Base-by-base conservation (phyloP, 1,140 invertebrate species). In the Danaus plexippus region DNA sequence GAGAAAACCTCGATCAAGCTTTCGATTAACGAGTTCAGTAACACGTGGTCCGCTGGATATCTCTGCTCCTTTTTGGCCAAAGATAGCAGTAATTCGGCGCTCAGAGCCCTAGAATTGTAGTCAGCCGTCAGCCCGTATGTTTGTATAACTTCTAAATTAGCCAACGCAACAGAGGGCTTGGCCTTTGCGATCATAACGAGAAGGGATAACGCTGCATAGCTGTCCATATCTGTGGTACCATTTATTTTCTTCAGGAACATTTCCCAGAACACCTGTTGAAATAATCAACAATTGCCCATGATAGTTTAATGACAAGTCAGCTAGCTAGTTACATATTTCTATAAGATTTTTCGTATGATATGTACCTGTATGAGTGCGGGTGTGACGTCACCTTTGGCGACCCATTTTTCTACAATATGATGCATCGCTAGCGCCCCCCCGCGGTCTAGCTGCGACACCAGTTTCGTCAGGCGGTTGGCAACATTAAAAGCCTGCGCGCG, bases 201-300 rank as follows among this genome's bases (percentile, higher is more conserved):
- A 1, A 97, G 73, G 15, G 92, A 86, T 6, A 96, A 79, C 1
- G 94, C 92, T 11, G 90, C 88, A 47, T 91, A 89, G 53, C 93
- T 92, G 49, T 95, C 92, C 65, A 90, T 86, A 3, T 88, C 75
- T 0, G 91, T 91, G 0, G 91, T 92, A 11, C 91, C 90, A 13
- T 92, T 88, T n/a, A 93, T 89, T 71, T 94, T 95, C 66, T 92
- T 89, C 0, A 93, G 90, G 74, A 94, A 96, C 56, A 90, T 91
- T 79, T 96, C 94, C 92, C 94, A 96, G 41, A 96, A 86, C 9
- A 95, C 89, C 89, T 93, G 74, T 61, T n/a, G n/a, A n/a, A 70
- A 59, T n/a, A 52, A 49, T 52, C 40, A 60, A 57, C 15, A 15
- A 15, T 15, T 15, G 3, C 15, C 15, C 15, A 15, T 15, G 22